Conservation (phyloP, 1,140 invertebrate genomes). For the Anastrepha obliqua region DNA sequence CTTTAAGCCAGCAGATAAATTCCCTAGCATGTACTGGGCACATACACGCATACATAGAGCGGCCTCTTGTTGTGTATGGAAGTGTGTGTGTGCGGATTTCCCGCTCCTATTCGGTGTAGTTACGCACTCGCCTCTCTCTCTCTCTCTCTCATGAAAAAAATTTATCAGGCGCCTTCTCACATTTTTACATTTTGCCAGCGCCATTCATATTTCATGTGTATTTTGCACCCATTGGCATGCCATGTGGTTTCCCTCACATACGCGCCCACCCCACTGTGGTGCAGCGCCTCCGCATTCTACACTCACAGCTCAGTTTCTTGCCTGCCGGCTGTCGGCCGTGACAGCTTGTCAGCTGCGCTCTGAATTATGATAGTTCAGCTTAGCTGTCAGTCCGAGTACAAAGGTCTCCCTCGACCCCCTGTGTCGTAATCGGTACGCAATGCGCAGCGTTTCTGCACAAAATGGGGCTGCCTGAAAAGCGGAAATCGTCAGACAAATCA, state of each 20-base stretch:
- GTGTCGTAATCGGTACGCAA: background rate
- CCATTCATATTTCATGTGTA: background rate
- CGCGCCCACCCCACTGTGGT: background rate
- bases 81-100: background rate
- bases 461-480: background rate
- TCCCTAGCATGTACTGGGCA: slow-evolving; percentile 1
- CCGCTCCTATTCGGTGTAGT: background rate
- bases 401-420: background rate
- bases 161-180: background rate
- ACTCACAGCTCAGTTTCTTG: background rate
- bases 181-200: background rate
- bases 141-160: background rate
- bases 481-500: slow-evolving; percentile 49
- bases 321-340: slow-evolving; percentile 26
- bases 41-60: background rate
- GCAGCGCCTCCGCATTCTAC: no score
- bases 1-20: slow-evolving; percentile 37
- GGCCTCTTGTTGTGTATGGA: background rate
- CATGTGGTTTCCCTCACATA: background rate
- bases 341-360: slow-evolving; percentile 36
- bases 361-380: slow-evolving; percentile 50
- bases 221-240: background rate
- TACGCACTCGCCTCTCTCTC: background rate
- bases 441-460: background rate
- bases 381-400: slow-evolving; percentile 23